Base-by-base conservation (phyloP, 2,888 invertebrate genomes). In the Spisula solida region DNA sequence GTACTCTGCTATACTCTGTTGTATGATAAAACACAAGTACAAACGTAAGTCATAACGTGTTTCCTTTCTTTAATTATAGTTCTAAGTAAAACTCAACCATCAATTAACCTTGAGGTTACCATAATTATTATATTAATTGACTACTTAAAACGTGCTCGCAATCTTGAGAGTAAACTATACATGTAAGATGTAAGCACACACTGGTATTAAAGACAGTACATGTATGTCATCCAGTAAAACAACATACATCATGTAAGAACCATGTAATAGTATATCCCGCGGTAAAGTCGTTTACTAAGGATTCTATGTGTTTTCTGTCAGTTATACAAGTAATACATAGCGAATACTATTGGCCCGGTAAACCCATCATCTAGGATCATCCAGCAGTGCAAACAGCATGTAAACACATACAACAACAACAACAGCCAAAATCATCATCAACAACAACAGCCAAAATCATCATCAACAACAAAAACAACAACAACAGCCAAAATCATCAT, bases 341-440 rank as follows among this genome's bases (percentile, higher is more conserved):
- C 41, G 60, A 25, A 66, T 66, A 10, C n/a, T 66, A 25, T 66
- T 66, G 60, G 60, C 60, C n/a, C 60, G 60, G 60, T 66, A 66
- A 66, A 25, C 1, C 8, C 10, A 66, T 66, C 25, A 66, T 6
- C 2, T n/a, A 66, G 8, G 25, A 66, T 25, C 20, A 66, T 2
- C 14, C 20, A 10, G 25, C 10, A 12, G 1, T 66, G 60, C 25
- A 6, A 25, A 0, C 6, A 25, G 1, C n/a, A 60, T 60, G 60
- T 60, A 51, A 51, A 16, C 51, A 16, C 16, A 51, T 10, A 51
- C 51, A 51, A 41, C 41, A 41, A 41, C 41, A 41, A 8, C 41
- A 41, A 41, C 41, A 41, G 8, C n/a, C n/a, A n/a, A n/a, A n/a
- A n/a, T n/a, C n/a, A n/a, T n/a, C n/a, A n/a, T n/a, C 41, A 41